A percentile compares a stretch with the other conserved stretches of the same genome.
These are phyloP conservation scores for Propsilocerus akamusi DNA, from an alignment of 1,140 invertebrate genomes.

Conservation along the genomic window DNA sequence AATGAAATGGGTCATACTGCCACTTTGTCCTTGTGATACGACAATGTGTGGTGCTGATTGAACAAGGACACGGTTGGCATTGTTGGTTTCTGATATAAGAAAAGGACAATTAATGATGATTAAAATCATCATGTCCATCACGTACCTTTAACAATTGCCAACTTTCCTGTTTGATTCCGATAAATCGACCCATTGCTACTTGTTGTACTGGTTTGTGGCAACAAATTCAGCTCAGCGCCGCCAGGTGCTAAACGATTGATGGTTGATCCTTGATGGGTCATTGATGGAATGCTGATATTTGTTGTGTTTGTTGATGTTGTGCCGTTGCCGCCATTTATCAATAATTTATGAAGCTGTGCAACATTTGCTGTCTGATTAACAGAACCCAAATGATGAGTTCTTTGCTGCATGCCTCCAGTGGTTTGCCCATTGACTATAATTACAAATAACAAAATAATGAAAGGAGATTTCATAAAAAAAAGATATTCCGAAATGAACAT, in stretches of 20 bases:
- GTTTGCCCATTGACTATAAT: background rate
- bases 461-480: background rate
- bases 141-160: constrained; percentile 1
- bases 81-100: background rate
- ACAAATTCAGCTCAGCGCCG: background rate
- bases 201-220: background rate
- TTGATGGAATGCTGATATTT: background rate
- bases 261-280: background rate
- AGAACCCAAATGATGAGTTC: background rate
- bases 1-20: background rate
- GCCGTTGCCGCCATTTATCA: background rate
- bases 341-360: background rate
- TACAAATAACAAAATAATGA: background rate
- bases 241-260: background rate
- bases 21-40: background rate
- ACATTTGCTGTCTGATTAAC: background rate
- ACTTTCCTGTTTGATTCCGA: background rate
- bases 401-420: background rate
- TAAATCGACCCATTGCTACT: background rate
- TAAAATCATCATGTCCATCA: background rate
- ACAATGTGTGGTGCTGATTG: background rate
- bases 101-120: background rate
- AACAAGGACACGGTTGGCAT: background rate
- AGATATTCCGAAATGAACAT: background rate
- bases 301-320: background rate